Base-by-base conservation (phyloP, 2,888 invertebrate species). In the Drosophila incognita region DNA sequence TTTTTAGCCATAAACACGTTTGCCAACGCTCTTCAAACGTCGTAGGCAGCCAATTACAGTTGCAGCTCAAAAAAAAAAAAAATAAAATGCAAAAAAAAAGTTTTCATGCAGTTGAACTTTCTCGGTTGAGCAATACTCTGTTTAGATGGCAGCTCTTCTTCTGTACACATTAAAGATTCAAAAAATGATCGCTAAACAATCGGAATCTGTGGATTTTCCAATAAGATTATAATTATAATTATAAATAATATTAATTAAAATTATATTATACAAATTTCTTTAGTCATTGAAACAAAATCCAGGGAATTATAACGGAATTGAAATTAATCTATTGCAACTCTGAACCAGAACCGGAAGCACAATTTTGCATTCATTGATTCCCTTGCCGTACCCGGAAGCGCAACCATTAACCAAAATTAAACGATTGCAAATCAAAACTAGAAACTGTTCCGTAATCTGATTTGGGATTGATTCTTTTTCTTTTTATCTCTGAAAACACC, bases 11-110 rank as follows among this genome's bases (percentile, higher is more conserved):
- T 79, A 81, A 85, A 85, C 85, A 89, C 66, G 89, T 89, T 85
- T 85, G 85, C 89, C 85, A 89, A 89, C 89, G 82, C 82, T 80
- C 62, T 56, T 53, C 52, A 38, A 66, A 66, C 69, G 40, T 66
- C 51, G 51, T 66, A 51, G 42, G 57, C 81, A 48, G 46, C 74
- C 79, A 85, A 89, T 84, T 87, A 85, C 80, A 84, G 68, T 73
- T 83, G 87, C 81, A 74, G 70, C 64, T 57, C 48, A 54, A 53
- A 57, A 53, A 60, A 60, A 60, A 52, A 52, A 15, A 35, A 58
- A 56, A 46, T n/a, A 42, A 27, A 21, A 5, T 15, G 27, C n/a
- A n/a, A 56, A 53, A 54, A 24, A 52, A 27, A 8, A 4, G 31
- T n/a, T 5, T 35, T 33, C 1, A 29, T 66, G 66, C 24, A 53